Percentiles rank a stretch among this genome's conserved stretches.
Conservation (phyloP, 2,113 vertebrate species). For the Passer montanus region DNA sequence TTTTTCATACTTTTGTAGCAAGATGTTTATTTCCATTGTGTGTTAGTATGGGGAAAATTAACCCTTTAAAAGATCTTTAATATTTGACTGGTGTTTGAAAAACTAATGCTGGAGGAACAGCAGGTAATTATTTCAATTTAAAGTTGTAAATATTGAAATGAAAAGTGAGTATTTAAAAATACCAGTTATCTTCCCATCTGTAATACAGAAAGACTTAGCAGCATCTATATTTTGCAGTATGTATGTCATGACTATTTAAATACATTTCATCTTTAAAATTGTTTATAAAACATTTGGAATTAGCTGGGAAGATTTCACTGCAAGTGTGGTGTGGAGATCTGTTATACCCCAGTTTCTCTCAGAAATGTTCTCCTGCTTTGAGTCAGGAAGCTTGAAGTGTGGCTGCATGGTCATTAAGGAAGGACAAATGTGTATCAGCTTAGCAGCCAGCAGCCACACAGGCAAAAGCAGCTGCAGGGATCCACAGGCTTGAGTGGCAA, state of each 20-base stretch:
- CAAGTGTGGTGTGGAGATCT: neutral
- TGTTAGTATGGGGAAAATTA: neutral
- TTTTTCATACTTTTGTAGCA: constrained; percentile 59
- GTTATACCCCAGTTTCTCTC: neutral
- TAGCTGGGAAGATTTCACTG: neutral
- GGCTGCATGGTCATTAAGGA: neutral
- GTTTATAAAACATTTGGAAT: neutral
- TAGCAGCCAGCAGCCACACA: neutral
- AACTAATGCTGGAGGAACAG: neutral
- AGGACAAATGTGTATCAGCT: accelerated
- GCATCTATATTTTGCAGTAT: neutral
- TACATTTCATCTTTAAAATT: neutral
- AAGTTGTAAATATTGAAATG: neutral
- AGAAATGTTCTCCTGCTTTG: neutral
- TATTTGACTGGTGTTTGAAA: neutral
- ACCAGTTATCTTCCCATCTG: neutral
- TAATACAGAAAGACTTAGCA: neutral
- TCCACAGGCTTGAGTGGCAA: neutral
- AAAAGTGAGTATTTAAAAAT: neutral
- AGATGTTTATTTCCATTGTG: neutral
- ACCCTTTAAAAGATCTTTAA: neutral
- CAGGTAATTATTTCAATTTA: neutral
- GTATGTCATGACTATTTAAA: neutral
- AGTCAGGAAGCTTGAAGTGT: neutral
- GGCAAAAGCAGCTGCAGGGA: neutral